Percentiles rank a stretch among this genome's conserved stretches.
phyloP scores from a whole-genome alignment of 2,888 invertebrate species.

The Caenorhabditis sp. region DNA sequence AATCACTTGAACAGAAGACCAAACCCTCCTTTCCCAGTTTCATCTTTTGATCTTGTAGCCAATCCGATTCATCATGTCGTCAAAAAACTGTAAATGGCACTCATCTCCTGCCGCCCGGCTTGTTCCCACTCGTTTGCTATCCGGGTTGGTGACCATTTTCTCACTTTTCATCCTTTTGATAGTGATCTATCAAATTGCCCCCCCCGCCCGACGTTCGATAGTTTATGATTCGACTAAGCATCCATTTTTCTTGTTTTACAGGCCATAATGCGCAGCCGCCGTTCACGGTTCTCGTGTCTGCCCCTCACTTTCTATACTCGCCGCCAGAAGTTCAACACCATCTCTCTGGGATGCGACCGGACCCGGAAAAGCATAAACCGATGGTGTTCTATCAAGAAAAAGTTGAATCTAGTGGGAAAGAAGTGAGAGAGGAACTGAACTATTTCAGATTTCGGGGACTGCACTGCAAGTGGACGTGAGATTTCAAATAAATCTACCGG shows the following conservation, averaged over 20 bases:
- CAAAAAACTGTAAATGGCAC: constrained; percentile 37
- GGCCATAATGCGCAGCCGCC: constrained; percentile 62
- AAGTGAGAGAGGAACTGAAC: too few species aligned
- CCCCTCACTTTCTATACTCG: constrained; percentile 70
- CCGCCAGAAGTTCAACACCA: constrained; percentile 61
- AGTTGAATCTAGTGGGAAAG: too few species aligned
- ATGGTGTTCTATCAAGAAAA: constrained; percentile 63
- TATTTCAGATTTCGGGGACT: constrained; percentile 63
- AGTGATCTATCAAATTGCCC: constrained; percentile 26
- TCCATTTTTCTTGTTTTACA: too few species aligned
- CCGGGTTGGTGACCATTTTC: constrained; percentile 43
- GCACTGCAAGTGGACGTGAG: constrained; percentile 58
- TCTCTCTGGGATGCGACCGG: constrained; percentile 58
- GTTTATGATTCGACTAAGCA: too few species aligned
- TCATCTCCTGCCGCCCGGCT: constrained; percentile 61
- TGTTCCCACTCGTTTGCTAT: constrained; percentile 62
- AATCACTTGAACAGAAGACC: too few species aligned
- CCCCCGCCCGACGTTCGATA: too few species aligned
- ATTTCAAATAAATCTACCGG: constrained; percentile 64
- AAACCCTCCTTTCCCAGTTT: constrained; percentile 9
- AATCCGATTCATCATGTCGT: constrained; percentile 44
- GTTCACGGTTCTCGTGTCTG: constrained; percentile 65
- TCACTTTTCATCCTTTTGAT: constrained; percentile 19
- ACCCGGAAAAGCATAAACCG: constrained; percentile 49
- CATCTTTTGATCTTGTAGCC: constrained; percentile 16